Percentiles rank a stretch among this genome's conserved stretches.
phyloP scores from a whole-genome alignment of 2,797 vertebrate genomes.

The Pelodytes ibericus region DNA sequence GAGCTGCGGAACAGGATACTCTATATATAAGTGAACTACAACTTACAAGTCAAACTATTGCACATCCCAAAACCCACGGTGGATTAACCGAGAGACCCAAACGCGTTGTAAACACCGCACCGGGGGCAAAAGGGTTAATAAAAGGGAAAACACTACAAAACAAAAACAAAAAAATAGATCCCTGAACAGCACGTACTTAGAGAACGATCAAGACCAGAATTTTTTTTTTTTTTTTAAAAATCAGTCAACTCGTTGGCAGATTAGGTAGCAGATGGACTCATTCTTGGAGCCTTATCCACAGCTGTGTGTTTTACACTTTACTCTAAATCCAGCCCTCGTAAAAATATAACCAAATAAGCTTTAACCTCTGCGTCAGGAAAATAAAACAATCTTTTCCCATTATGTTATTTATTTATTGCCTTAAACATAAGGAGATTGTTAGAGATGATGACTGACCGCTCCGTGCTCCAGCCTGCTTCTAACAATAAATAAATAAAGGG shows the following conservation, averaged over 20 bases:
- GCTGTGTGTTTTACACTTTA: constrained; percentile 26
- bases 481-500: neutral
- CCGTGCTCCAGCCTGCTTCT: neutral
- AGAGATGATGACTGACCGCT: neutral
- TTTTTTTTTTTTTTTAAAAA: too few relatives aligned
- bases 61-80: too few relatives aligned
- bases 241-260: neutral
- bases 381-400: constrained; percentile 41
- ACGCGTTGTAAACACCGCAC: too few relatives aligned
- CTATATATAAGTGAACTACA: too few relatives aligned
- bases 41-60: too few relatives aligned
- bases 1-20: too few relatives aligned
- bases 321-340: constrained; percentile 38
- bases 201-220: neutral
- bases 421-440: constrained; percentile 3
- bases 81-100: too few relatives aligned
- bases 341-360: constrained; percentile 40
- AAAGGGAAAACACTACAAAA: too few relatives aligned
- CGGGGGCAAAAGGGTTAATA: neutral
- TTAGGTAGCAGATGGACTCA: constrained; percentile 20
- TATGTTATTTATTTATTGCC: constrained; percentile 40
- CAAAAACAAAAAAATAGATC: neutral
- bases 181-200: neutral
- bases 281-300: constrained; percentile 1
- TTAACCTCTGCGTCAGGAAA: constrained; percentile 33